These are phyloP conservation scores for Scortum barcoo DNA, from an alignment of 2,113 vertebrate species.

Conservation along the genomic window DNA sequence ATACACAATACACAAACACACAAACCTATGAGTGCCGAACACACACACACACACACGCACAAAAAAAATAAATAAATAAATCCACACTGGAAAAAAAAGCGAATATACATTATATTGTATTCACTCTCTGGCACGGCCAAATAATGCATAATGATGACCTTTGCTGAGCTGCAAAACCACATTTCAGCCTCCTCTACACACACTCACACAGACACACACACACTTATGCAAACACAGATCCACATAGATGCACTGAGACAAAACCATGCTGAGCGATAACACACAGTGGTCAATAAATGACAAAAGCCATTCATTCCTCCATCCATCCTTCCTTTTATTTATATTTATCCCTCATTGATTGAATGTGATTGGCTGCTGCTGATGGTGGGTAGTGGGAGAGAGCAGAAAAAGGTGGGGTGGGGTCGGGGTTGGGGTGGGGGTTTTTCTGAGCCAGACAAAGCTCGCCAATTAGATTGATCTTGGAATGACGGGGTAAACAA, in stretches of 20 bases:
- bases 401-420: neutral
- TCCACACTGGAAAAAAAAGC: neutral
- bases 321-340: constrained; percentile 72
- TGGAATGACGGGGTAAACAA: constrained; percentile 65
- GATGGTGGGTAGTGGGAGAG: neutral
- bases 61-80: no score
- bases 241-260: constrained; percentile 23
- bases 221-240: neutral
- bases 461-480: constrained; percentile 77
- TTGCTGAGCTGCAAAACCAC: constrained; percentile 29
- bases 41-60: no score
- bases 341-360: constrained; percentile 53
- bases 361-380: constrained; percentile 68
- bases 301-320: constrained; percentile 66
- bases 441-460: constrained; percentile 44
- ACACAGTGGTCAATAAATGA: constrained; percentile 75
- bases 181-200: neutral
- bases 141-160: constrained; percentile 66
- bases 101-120: constrained; percentile 24
- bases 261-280: constrained; percentile 60
- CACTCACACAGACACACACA: constrained; percentile 1
- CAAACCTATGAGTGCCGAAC: neutral
- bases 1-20: neutral
- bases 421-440: no score
- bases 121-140: constrained; percentile 10